Base-by-base conservation (phyloP, 2,888 invertebrate genomes). In the Drosophila kanekoi region DNA sequence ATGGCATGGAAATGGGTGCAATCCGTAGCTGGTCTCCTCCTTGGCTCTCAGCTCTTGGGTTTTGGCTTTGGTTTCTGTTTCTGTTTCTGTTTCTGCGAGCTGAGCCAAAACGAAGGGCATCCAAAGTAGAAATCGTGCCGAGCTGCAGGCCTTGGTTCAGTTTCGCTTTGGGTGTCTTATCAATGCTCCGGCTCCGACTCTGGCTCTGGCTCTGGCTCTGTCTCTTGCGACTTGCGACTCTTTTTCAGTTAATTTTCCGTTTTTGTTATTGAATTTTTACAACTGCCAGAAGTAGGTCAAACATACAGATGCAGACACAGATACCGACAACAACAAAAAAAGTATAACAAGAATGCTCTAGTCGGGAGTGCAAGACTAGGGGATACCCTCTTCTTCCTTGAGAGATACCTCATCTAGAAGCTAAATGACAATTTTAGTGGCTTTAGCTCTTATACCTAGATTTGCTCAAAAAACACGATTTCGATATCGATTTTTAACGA, bases 251-350 rank as follows among this genome's bases (percentile, higher is more conserved):
- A 81, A 81, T 85, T 81, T 85, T 81, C 71, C 79, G 77, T 79
- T 77, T 79, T 58, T 62, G 82, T 85, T 82, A 82, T 82, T 82
- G 81, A 85, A 82, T 82, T 82, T 82, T 82, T 85, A 82, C 81
- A 82, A 82, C 81, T 75, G 72, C 77, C 66, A 74, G 54, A 82
- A 82, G 81, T 82, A 79, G 81, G 85, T 82, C 81, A 82, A 85
- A 82, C 74, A 81, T 71, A 74, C 58, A 59, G 48, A 41, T 14
- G 56, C 37, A 60, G 60, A 74, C 48, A 58, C 62, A 45, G 53
- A 49, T 43, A 58, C 62, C 43, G 37, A 41, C 20, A n/a, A 8
- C 18, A 20, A 41, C 49, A 53, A 48, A 23, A 23, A 23, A 23
- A 5, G 23, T 32, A 23, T 20, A 20, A 18, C n/a, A 41, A 33